Conservation (phyloP, 2,113 vertebrate species). For the Apus apus region DNA sequence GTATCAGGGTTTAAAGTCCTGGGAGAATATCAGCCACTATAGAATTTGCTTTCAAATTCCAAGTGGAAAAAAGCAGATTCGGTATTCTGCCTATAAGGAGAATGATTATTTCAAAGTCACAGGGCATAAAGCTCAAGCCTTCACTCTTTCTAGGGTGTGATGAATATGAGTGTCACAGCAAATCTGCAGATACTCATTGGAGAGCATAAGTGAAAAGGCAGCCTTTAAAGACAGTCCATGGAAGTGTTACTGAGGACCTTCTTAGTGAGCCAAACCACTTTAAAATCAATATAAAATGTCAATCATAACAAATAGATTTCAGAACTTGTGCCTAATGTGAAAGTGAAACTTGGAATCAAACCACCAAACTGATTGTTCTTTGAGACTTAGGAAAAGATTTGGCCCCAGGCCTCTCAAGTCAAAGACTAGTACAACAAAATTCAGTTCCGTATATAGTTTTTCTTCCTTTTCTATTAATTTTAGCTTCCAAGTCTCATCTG, state of each 20-base stretch:
- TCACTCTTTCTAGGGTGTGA: not conserved
- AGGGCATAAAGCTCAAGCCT: not conserved
- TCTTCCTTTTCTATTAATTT: not conserved
- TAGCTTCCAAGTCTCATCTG: not conserved
- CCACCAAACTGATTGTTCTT: not conserved
- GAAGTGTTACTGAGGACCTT: not conserved
- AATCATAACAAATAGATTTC: conserved; percentile 5
- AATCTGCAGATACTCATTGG: not conserved
- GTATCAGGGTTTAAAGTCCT: not conserved
- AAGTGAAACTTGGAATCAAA: conserved; percentile 13
- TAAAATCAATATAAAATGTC: conserved; percentile 8
- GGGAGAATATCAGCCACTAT: not conserved
- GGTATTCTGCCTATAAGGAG: not conserved
- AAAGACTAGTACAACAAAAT: not conserved
- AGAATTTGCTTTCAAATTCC: not conserved
- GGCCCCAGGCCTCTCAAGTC: not conserved
- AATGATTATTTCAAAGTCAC: not conserved
- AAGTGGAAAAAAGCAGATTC: not conserved
- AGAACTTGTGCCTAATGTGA: not conserved
- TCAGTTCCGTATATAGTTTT: not conserved
- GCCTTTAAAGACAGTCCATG: conserved; percentile 1
- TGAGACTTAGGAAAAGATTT: not conserved
- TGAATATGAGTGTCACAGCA: not conserved
- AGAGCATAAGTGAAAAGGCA: conserved; percentile 9
- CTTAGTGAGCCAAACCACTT: not conserved